Conservation (phyloP, 92 coral and sea anemone genomes). For the Paragorgia papillata region DNA sequence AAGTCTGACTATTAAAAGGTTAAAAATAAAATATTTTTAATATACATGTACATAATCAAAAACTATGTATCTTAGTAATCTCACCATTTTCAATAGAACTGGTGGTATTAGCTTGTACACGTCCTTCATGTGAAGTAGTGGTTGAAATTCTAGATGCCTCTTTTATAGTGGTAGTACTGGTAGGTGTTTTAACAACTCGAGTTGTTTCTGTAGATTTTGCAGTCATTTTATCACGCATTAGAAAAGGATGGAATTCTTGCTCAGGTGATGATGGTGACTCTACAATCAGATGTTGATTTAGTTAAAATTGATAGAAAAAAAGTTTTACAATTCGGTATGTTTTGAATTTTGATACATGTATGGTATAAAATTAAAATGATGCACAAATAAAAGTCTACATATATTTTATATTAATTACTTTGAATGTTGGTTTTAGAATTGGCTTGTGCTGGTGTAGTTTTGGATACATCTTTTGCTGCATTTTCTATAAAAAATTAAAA, state of each 20-base stretch:
- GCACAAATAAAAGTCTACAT: too few relatives aligned
- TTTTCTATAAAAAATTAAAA: neutral
- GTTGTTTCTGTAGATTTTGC: conserved; percentile 28
- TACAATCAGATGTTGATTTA: too few relatives aligned
- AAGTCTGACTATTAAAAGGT: too few relatives aligned
- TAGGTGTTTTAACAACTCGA: conserved; percentile 10
- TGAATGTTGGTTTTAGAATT: neutral
- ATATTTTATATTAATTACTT: conserved; percentile 35
- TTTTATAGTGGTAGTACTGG: neutral
- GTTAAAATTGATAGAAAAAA: too few relatives aligned
- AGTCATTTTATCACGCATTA: conserved; percentile 12
- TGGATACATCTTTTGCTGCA: neutral
- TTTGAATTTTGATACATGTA: too few relatives aligned
- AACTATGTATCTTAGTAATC: too few relatives aligned
- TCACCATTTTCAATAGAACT: conserved; percentile 44
- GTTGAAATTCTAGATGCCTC: neutral
- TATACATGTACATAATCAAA: neutral
- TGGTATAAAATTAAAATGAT: too few relatives aligned
- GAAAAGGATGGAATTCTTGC: conserved; percentile 1
- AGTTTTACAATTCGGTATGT: too few relatives aligned
- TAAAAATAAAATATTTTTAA: neutral
- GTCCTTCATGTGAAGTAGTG: neutral
- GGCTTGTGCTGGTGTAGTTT: conserved; percentile 12
- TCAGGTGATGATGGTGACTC: too few relatives aligned
- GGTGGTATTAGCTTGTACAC: conserved; percentile 11